phyloP scores from a whole-genome alignment of 2,113 vertebrate genomes.

The Manacus vitellinus region DNA sequence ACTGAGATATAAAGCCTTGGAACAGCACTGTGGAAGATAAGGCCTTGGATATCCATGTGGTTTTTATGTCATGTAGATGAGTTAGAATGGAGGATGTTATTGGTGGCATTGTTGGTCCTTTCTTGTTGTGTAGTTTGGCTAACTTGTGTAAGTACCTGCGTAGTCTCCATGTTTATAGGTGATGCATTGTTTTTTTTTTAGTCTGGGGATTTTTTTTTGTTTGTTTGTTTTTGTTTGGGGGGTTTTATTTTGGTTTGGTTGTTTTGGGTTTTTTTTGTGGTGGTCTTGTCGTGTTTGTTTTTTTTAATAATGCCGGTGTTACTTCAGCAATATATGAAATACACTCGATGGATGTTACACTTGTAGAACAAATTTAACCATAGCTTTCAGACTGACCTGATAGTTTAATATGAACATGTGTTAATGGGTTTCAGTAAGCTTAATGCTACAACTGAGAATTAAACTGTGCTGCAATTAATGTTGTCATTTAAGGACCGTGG shows the following conservation, averaged over 20 bases:
- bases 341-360: neutral
- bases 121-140: neutral
- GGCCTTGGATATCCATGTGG: neutral
- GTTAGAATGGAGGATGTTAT: neutral
- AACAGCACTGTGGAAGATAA: neutral
- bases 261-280: neutral
- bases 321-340: neutral
- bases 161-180: neutral
- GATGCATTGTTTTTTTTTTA: neutral
- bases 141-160: neutral
- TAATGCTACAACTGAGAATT: neutral
- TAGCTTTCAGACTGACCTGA: neutral
- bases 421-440: neutral
- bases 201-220: neutral
- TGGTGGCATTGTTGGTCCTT: neutral
- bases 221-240: neutral
- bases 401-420: neutral
- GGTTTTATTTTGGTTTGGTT: neutral
- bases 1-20: neutral
- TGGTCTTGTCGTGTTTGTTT: neutral
- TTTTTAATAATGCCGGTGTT: neutral
- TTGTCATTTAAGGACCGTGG: neutral
- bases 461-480: neutral
- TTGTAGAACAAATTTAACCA: neutral
- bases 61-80: neutral